Evolutionary conservation across 1,140 invertebrate genomes (phyloP).

Genomic region (Diorhabda elongata): DNA sequence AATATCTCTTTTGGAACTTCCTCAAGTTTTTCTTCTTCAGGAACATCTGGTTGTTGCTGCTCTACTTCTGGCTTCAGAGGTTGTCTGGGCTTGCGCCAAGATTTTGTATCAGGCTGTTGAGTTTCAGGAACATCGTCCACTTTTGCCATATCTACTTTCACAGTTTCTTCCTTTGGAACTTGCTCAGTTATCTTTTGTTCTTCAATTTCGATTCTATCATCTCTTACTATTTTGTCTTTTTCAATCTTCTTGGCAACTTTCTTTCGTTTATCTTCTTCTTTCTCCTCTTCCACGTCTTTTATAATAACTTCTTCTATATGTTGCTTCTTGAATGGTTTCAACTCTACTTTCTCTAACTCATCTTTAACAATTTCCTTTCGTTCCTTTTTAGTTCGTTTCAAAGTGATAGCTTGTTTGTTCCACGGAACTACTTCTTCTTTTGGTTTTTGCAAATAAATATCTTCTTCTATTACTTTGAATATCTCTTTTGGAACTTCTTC

Average conservation of each 20-base stretch:
- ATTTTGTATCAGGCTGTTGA: slow-evolving; percentile 26
- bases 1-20: neutral
- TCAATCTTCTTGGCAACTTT: slow-evolving; percentile 9
- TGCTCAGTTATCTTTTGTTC: slow-evolving; percentile 34
- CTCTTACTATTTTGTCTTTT: neutral
- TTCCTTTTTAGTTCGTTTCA: slow-evolving; percentile 44
- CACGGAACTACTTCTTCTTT: slow-evolving; percentile 41
- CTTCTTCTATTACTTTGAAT: neutral
- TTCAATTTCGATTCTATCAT: slow-evolving; percentile 12
- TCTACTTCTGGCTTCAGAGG: slow-evolving; percentile 3
- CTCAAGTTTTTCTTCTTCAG: neutral
- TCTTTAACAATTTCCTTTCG: slow-evolving; percentile 45
- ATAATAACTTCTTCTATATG: slow-evolving; percentile 11
- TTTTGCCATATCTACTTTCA: slow-evolving; percentile 46
- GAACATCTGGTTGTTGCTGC: neutral
- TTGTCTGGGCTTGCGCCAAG: slow-evolving; percentile 28
- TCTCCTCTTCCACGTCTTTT: slow-evolving; percentile 3
- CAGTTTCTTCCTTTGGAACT: slow-evolving; percentile 51
- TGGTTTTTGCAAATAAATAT: slow-evolving; percentile 31
- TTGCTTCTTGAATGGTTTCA: slow-evolving; percentile 28
- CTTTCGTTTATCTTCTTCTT: neutral
- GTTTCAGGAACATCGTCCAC: slow-evolving; percentile 10
- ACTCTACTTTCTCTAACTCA: slow-evolving; percentile 42
- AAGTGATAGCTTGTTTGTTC: slow-evolving; percentile 45
- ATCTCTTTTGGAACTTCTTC: neutral